A percentile compares a stretch with the other conserved stretches of the same genome.
phyloP scores from a whole-genome alignment of 2,797 vertebrate species.

The Tapera naevia region DNA sequence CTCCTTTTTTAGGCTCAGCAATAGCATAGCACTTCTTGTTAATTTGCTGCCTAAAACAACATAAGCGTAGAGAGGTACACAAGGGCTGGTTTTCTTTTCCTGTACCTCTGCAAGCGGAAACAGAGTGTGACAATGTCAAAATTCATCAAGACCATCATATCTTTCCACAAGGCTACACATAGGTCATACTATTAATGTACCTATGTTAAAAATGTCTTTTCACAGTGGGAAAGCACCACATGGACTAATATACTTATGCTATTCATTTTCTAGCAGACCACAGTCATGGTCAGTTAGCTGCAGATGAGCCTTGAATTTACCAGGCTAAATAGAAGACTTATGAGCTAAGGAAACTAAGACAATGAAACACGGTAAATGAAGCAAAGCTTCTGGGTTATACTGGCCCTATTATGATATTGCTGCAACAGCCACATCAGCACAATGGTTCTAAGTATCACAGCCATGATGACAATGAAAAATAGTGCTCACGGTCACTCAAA shows the following conservation, averaged over 20 bases:
- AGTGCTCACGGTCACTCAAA: not conserved
- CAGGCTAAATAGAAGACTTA: not conserved
- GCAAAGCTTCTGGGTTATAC: not conserved
- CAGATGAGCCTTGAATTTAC: conserved; percentile 12
- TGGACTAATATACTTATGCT: not conserved
- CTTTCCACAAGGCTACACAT: not conserved
- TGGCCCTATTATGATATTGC: not conserved
- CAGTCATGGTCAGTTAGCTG: not conserved
- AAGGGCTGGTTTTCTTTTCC: not conserved
- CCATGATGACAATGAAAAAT: not conserved
- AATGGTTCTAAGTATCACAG: not conserved
- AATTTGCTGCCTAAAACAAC: not conserved
- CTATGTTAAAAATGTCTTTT: not conserved
- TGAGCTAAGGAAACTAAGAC: not conserved
- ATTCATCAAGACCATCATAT: not conserved
- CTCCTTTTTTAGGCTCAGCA: not conserved
- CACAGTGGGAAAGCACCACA: not conserved
- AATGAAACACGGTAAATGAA: not conserved
- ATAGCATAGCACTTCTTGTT: not conserved
- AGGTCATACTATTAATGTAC: not conserved
- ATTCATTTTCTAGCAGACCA: not conserved
- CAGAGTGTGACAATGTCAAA: not conserved
- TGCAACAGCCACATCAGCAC: not conserved
- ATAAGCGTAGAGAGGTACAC: not conserved
- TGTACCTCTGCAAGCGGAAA: not conserved